phyloP scores from a whole-genome alignment of 2,113 vertebrate genomes.

The Gopherus flavomarginatus region DNA sequence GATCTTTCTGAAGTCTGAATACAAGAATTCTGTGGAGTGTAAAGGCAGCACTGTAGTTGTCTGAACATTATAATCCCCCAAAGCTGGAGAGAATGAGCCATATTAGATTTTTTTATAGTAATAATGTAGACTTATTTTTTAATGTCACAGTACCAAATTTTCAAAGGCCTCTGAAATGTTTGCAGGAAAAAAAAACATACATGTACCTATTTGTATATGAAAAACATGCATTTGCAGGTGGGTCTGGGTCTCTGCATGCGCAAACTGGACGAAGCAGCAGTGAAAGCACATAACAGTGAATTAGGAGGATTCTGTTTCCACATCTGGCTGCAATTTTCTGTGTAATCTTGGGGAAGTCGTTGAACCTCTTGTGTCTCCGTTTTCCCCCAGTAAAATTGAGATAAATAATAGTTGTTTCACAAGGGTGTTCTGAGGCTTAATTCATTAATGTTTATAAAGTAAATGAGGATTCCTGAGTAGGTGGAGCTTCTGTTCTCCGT shows the following conservation, averaged over 20 bases:
- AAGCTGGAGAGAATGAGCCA: not conserved
- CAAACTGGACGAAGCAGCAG: not conserved
- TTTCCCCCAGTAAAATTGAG: not conserved
- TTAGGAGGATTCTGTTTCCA: slow-evolving; percentile 11
- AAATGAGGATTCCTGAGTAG: accelerated
- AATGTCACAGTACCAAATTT: not conserved
- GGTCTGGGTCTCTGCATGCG: not conserved
- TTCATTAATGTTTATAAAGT: not conserved
- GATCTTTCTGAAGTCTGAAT: not conserved
- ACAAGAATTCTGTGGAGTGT: not conserved
- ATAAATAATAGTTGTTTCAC: not conserved
- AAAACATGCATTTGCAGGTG: slow-evolving; percentile 31
- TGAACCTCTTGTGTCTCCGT: not conserved
- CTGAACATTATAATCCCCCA: not conserved
- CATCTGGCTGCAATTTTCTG: not conserved
- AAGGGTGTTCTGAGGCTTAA: not conserved
- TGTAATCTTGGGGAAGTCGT: not conserved
- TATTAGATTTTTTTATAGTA: not conserved
- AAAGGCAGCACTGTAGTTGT: not conserved
- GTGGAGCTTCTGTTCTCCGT: not conserved
- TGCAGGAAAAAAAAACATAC: not conserved
- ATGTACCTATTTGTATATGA: slow-evolving; percentile 16
- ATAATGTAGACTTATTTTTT: not conserved
- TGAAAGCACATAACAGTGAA: not conserved
- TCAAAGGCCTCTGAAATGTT: slow-evolving; percentile 28